phyloP scores from a whole-genome alignment of 2,888 invertebrate genomes.

The Diadegma fenestrale region DNA sequence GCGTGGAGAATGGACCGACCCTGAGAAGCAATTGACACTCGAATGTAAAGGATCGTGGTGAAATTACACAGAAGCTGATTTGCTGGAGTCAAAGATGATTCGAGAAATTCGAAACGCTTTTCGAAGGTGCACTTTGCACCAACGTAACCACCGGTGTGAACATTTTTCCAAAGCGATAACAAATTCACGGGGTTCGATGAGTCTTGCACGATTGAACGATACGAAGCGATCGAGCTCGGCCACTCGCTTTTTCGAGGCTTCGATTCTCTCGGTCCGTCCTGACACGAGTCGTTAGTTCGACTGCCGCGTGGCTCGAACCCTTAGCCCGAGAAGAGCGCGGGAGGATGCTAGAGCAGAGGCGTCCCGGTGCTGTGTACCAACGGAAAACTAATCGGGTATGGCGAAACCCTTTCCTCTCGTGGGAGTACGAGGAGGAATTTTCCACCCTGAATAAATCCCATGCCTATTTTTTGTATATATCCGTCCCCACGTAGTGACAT shows the following conservation, averaged over 20 bases:
- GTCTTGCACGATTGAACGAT: neutral
- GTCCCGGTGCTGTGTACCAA: conserved; percentile 32
- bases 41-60: conserved; percentile 14
- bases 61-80: neutral
- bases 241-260: neutral
- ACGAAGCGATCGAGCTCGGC: neutral
- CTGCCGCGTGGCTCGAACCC: conserved; percentile 60
- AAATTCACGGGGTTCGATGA: neutral
- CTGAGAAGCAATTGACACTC: conserved; percentile 25
- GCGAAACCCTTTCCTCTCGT: conserved; percentile 29
- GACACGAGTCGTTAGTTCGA: conserved; percentile 43
- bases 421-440: conserved; percentile 10
- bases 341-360: conserved; percentile 23
- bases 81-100: neutral
- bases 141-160: neutral
- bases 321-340: conserved; percentile 31
- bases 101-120: neutral
- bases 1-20: conserved; percentile 24
- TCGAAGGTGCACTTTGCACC: neutral
- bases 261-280: conserved; percentile 24
- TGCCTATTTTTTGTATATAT: neutral
- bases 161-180: neutral
- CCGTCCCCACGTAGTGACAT: neutral
- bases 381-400: conserved; percentile 46
- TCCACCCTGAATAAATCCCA: conserved; percentile 3